Conservation (phyloP, 2,797 vertebrate genomes). For the Falco rusticolus region DNA sequence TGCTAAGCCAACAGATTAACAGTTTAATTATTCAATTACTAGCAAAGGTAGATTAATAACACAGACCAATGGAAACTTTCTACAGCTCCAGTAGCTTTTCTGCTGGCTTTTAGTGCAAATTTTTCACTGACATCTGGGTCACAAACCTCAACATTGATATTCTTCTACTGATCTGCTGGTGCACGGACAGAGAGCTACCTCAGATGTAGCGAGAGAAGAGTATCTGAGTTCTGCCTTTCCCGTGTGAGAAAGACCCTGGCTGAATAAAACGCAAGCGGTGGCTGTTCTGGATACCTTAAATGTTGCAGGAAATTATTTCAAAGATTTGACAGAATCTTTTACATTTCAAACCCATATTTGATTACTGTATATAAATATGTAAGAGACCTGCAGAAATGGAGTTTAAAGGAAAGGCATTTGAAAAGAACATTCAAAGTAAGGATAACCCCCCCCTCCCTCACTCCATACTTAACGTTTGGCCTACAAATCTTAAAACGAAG, state of each 20-base stretch:
- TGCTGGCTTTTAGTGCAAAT: background rate
- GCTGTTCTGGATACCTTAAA: background rate
- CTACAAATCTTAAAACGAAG: background rate
- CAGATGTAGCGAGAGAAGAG: background rate
- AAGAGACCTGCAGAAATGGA: background rate
- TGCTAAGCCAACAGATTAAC: background rate
- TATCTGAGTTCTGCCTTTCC: slow-evolving; percentile 16
- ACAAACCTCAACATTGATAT: background rate
- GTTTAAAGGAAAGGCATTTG: background rate
- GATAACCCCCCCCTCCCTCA: background rate
- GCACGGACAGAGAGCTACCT: background rate
- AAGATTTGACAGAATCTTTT: slow-evolving; percentile 1
- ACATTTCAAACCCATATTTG: background rate
- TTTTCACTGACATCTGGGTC: background rate
- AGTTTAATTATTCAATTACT: background rate
- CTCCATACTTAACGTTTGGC: background rate
- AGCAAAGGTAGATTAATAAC: background rate
- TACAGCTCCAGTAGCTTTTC: background rate
- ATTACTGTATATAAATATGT: slow-evolving; percentile 25
- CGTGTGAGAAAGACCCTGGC: background rate
- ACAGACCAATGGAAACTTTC: background rate
- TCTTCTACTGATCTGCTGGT: background rate
- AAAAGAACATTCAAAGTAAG: slow-evolving; percentile 6
- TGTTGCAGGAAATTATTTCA: background rate
- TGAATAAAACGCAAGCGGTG: background rate